Conservation (phyloP, 2,113 vertebrate species). For the Hippopotamus amphibius region DNA sequence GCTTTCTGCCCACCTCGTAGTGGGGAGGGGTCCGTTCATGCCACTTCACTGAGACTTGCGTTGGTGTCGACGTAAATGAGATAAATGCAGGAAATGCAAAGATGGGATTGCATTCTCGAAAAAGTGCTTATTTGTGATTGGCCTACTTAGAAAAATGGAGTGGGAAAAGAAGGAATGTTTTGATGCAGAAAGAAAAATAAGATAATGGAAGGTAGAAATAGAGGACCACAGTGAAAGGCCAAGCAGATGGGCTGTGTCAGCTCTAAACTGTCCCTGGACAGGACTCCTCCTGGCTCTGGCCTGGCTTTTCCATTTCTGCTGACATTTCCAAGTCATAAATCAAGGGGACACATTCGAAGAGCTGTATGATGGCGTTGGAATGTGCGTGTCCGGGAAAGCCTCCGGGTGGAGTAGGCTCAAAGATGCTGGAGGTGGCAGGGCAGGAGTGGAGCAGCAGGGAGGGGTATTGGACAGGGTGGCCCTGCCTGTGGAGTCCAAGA, state of each 20-base stretch:
- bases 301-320: background rate
- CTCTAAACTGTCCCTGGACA: background rate
- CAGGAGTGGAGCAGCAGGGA: background rate
- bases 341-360: background rate
- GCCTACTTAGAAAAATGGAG: constrained; percentile 51
- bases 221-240: background rate
- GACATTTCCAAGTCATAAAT: background rate
- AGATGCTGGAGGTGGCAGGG: background rate
- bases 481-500: background rate
- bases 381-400: background rate
- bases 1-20: background rate
- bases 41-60: background rate
- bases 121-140: background rate
- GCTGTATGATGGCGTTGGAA: background rate
- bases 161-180: constrained; percentile 37
- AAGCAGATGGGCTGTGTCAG: background rate
- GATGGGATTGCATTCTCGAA: background rate
- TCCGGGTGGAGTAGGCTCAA: background rate
- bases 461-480: background rate
- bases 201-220: background rate
- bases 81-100: background rate
- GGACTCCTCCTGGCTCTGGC: background rate
- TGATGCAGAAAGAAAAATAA: constrained; percentile 45
- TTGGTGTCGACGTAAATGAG: background rate
- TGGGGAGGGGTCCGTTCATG: background rate